phyloP scores from a whole-genome alignment of 92 coral and sea anemone genomes.

The Isaurus tuberculatus region DNA sequence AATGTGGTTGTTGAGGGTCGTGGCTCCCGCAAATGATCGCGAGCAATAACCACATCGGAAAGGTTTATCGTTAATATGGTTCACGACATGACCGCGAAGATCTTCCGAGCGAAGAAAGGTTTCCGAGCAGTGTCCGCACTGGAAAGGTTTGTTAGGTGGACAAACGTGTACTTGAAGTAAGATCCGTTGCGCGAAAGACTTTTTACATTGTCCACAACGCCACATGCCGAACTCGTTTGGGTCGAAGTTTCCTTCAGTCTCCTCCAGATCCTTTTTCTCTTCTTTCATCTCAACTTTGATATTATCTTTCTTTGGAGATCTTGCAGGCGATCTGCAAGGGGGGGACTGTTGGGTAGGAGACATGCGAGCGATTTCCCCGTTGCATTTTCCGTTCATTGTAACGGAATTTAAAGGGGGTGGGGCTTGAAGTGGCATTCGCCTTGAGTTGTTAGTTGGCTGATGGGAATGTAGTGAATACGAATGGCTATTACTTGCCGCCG shows the following conservation, averaged over 20 bases:
- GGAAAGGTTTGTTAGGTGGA: conserved; percentile 83
- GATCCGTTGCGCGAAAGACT: conserved; percentile 80
- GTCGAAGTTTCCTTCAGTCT: conserved; percentile 34
- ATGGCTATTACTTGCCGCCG: conserved; percentile 10
- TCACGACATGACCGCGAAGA: conserved; percentile 90
- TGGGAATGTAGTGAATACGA: conserved; percentile 21
- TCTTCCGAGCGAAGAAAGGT: conserved; percentile 78
- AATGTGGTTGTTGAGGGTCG: conserved; percentile 95
- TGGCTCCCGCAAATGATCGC: conserved; percentile 97
- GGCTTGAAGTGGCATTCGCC: conserved; percentile 40
- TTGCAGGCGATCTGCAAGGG: conserved; percentile 17
- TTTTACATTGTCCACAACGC: conserved; percentile 93
- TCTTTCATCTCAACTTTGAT: conserved; percentile 24
- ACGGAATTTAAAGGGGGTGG: conserved; percentile 45
- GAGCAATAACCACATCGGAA: conserved; percentile 98
- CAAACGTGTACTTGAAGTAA: conserved; percentile 88
- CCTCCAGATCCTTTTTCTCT: conserved; percentile 26
- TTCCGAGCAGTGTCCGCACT: conserved; percentile 94
- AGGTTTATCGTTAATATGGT: conserved; percentile 87
- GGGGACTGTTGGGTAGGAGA: conserved; percentile 26
- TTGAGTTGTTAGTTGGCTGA: conserved; percentile 25
- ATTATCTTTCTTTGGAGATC: conserved; percentile 27
- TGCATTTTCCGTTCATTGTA: conserved; percentile 32
- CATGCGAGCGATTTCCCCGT: background rate
- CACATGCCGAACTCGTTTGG: conserved; percentile 72